Conservation (phyloP, 2,888 invertebrate species). For the Litoditis marina region DNA sequence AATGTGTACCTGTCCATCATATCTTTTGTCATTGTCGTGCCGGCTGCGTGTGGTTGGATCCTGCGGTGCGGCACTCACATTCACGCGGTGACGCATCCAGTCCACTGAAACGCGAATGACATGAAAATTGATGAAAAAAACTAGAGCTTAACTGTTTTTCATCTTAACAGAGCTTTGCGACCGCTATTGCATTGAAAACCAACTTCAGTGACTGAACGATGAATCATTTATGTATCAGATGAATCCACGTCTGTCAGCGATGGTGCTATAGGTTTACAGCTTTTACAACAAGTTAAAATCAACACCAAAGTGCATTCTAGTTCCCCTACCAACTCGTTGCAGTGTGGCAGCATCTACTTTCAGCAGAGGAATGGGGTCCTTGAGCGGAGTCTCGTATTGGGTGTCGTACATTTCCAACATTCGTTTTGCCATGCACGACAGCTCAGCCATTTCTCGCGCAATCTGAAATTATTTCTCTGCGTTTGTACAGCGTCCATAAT, state of each 20-base stretch:
- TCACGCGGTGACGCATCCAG: not conserved
- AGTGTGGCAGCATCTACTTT: not conserved
- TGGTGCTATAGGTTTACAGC: too few species aligned
- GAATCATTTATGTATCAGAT: too few species aligned
- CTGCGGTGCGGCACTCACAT: not conserved
- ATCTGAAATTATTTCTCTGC: not conserved
- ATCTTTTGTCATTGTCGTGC: conserved; percentile 14
- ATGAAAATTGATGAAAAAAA: not conserved
- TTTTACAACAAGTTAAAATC: too few species aligned
- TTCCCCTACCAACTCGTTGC: not conserved
- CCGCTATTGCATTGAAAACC: too few species aligned
- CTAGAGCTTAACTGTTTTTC: too few species aligned
- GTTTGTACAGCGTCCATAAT: not conserved
- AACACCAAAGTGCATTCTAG: too few species aligned
- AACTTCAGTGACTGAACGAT: too few species aligned
- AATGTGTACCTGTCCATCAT: conserved; percentile 8
- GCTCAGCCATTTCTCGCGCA: not conserved
- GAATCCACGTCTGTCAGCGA: too few species aligned
- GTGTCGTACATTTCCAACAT: not conserved
- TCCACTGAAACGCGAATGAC: not conserved
- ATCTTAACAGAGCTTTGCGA: too few species aligned
- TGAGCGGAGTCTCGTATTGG: not conserved
- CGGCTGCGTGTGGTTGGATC: not conserved
- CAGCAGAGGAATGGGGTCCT: not conserved
- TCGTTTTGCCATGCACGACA: not conserved